A percentile compares a stretch with the other conserved stretches of the same genome.
Evolutionary conservation across 2,888 invertebrate genomes (phyloP).

Genomic region (Parnassius smintheus): DNA sequence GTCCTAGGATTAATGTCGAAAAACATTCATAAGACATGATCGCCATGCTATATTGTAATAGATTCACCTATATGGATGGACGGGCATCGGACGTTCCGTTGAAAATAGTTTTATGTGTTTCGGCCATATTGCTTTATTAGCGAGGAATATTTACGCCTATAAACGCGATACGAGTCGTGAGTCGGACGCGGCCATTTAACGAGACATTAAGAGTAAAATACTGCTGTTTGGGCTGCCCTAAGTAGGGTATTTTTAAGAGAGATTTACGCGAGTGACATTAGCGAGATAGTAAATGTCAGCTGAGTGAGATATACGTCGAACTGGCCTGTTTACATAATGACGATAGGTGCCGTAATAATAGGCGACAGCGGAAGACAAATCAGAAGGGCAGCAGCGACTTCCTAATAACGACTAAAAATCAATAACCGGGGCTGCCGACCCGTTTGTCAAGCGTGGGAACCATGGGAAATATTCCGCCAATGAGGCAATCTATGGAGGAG

Average conservation of each 20-base stretch:
- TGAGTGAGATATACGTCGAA: too few relatives aligned
- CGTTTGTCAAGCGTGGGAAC: too few relatives aligned
- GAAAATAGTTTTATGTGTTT: slow-evolving; percentile 5
- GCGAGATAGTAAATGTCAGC: too few relatives aligned
- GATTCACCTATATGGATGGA: neutral
- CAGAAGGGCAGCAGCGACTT: too few relatives aligned
- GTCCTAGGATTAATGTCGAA: neutral
- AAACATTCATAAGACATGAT: neutral
- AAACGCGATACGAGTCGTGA: neutral
- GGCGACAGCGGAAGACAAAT: too few relatives aligned
- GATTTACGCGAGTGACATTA: neutral
- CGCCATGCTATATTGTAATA: neutral
- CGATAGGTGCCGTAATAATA: too few relatives aligned
- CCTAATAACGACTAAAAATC: too few relatives aligned
- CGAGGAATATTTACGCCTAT: neutral
- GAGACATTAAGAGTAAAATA: slow-evolving; percentile 1
- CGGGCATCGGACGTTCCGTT: neutral
- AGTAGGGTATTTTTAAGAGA: neutral
- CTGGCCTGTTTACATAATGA: too few relatives aligned
- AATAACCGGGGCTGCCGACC: too few relatives aligned
- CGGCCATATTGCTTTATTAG: slow-evolving; percentile 7
- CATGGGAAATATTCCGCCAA: too few relatives aligned
- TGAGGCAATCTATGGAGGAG: too few relatives aligned
- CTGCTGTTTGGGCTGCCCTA: neutral
- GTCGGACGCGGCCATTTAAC: slow-evolving; percentile 1